These are phyloP conservation scores for Aphidoletes aphidimyza DNA, from an alignment of 2,888 invertebrate species.

Conservation along the genomic window DNA sequence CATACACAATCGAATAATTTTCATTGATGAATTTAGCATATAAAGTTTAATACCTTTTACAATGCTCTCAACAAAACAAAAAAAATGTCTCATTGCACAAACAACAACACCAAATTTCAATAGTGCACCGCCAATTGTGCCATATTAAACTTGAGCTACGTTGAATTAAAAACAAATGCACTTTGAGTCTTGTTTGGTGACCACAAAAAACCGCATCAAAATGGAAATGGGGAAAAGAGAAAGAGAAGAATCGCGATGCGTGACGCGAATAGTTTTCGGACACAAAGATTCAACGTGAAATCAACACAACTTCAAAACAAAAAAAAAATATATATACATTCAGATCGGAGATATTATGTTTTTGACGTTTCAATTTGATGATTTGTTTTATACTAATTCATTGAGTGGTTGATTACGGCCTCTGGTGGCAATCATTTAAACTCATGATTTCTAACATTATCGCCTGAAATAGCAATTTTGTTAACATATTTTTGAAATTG, in stretches of 20 bases:
- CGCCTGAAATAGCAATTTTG: background rate
- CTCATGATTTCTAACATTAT: background rate
- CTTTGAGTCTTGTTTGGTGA: background rate
- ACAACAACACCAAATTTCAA: slow-evolving; percentile 6
- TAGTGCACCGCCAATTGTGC: background rate
- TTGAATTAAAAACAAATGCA: too few relatives aligned
- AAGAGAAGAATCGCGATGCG: too few relatives aligned
- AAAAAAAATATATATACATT: too few relatives aligned
- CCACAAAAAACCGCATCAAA: background rate
- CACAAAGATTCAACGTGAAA: background rate
- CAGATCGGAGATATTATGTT: slow-evolving; percentile 9
- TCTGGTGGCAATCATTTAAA: background rate
- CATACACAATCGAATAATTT: background rate
- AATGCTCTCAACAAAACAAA: background rate
- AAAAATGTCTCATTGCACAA: too few relatives aligned
- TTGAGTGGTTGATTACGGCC: background rate
- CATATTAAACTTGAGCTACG: too few relatives aligned
- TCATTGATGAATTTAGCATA: background rate
- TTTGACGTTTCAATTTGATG: slow-evolving; percentile 52
- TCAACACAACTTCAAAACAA: slow-evolving; percentile 29
- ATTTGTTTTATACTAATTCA: slow-evolving; percentile 50
- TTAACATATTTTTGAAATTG: background rate
- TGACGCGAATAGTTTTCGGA: too few relatives aligned
- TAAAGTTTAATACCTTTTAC: background rate
- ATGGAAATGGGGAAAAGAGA: background rate